Percentiles rank a stretch among this genome's conserved stretches.
These are phyloP conservation scores for Ricordea florida DNA, from an alignment of 92 coral and sea anemone species.

Conservation along the genomic window DNA sequence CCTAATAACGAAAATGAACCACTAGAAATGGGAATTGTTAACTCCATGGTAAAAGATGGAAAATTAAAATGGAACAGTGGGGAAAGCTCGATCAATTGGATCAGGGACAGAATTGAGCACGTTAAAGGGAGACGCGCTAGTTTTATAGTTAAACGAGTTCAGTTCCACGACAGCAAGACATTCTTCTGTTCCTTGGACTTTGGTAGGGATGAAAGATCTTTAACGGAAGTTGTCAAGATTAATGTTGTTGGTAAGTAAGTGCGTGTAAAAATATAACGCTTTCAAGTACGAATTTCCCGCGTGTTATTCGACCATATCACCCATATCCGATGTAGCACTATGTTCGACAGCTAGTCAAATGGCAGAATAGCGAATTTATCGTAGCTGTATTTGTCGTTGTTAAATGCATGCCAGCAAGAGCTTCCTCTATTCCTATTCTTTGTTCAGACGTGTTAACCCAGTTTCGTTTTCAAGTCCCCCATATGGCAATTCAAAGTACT, in stretches of 20 bases:
- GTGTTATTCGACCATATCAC: background rate
- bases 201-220: background rate
- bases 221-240: constrained; percentile 13
- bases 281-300: background rate
- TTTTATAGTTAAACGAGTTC: constrained; percentile 24
- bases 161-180: constrained; percentile 42
- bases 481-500: no score
- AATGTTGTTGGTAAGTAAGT: constrained; percentile 65
- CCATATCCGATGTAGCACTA: no score
- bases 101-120: constrained; percentile 15
- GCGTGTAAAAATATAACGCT: background rate
- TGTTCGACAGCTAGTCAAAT: background rate
- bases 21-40: background rate
- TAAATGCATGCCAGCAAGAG: no score
- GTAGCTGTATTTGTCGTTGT: background rate
- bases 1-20: background rate
- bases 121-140: constrained; percentile 33
- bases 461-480: no score
- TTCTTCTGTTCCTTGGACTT: constrained; percentile 28
- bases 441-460: no score
- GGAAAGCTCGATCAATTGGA: background rate
- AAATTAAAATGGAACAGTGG: background rate
- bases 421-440: no score
- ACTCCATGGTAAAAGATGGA: background rate
- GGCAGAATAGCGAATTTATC: background rate